phyloP scores from a whole-genome alignment of 2,888 invertebrate genomes.

The Gerris lacustris region DNA sequence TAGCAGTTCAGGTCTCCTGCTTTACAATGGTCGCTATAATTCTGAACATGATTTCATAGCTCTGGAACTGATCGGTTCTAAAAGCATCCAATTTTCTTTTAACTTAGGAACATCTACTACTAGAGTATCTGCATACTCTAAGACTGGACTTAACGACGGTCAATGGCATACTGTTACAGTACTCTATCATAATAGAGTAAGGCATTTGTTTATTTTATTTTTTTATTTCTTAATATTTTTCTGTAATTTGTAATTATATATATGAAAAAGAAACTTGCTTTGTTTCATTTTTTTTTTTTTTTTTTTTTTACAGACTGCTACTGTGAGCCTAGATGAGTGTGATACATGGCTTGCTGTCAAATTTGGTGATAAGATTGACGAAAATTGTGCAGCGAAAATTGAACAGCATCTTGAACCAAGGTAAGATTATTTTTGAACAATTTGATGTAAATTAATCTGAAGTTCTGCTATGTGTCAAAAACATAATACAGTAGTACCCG shows the following conservation, averaged over 20 bases:
- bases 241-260: too few species aligned
- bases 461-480: too few species aligned
- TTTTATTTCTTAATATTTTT: too few species aligned
- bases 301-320: conserved; percentile 51
- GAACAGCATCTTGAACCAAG: conserved; percentile 60
- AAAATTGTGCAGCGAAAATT: conserved; percentile 66
- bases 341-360: conserved; percentile 69
- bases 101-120: conserved; percentile 69
- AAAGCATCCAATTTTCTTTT: conserved; percentile 69
- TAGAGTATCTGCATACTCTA: conserved; percentile 48
- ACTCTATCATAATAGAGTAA: conserved; percentile 67
- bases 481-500: too few species aligned
- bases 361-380: conserved; percentile 56
- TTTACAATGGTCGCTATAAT: conserved; percentile 94
- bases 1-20: conserved; percentile 63
- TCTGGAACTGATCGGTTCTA: conserved; percentile 62
- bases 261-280: too few species aligned
- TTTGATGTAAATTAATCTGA: not conserved
- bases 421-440: conserved; percentile 29
- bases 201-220: conserved; percentile 15
- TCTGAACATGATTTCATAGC: conserved; percentile 89
- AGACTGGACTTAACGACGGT: conserved; percentile 70
- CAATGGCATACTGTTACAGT: conserved; percentile 79
- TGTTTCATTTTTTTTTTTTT: not conserved
- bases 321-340: conserved; percentile 72